A percentile compares a stretch with the other conserved stretches of the same genome.
Conservation (phyloP, 2,888 invertebrate species). For the Dione vanillae region DNA sequence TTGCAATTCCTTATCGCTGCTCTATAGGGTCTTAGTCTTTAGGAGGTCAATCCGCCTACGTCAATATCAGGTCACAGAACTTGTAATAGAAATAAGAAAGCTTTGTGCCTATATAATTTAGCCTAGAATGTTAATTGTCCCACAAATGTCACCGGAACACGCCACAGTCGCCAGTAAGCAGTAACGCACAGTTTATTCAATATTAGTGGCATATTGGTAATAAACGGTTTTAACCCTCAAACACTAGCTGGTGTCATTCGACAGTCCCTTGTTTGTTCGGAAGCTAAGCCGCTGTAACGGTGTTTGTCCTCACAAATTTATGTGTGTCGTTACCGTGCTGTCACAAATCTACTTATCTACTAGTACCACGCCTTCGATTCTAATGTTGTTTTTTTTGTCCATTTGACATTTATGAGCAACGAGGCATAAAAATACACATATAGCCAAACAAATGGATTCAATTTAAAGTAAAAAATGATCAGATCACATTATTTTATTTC, state of each 20-base stretch:
- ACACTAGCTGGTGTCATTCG: slow-evolving; percentile 63
- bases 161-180: slow-evolving; percentile 26
- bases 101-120: slow-evolving; percentile 35
- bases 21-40: slow-evolving; percentile 47
- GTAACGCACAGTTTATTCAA: slow-evolving; percentile 39
- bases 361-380: slow-evolving; percentile 76
- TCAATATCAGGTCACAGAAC: slow-evolving; percentile 55
- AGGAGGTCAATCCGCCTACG: slow-evolving; percentile 52
- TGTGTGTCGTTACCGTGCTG: slow-evolving; percentile 74
- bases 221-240: slow-evolving; percentile 70
- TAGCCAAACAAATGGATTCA: neutral
- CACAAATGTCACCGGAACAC: slow-evolving; percentile 35
- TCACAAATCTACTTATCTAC: slow-evolving; percentile 84
- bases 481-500: neutral
- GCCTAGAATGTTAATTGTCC: slow-evolving; percentile 38
- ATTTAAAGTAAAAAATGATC: slow-evolving; percentile 2
- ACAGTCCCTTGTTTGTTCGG: slow-evolving; percentile 76
- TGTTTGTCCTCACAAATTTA: slow-evolving; percentile 80
- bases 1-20: slow-evolving; percentile 55
- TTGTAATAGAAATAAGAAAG: slow-evolving; percentile 45
- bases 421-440: neutral
- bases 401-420: slow-evolving; percentile 65
- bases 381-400: slow-evolving; percentile 59
- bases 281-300: slow-evolving; percentile 81
- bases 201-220: slow-evolving; percentile 60